Conservation (phyloP, 2,797 vertebrate species). For the Bradypus variegatus region DNA sequence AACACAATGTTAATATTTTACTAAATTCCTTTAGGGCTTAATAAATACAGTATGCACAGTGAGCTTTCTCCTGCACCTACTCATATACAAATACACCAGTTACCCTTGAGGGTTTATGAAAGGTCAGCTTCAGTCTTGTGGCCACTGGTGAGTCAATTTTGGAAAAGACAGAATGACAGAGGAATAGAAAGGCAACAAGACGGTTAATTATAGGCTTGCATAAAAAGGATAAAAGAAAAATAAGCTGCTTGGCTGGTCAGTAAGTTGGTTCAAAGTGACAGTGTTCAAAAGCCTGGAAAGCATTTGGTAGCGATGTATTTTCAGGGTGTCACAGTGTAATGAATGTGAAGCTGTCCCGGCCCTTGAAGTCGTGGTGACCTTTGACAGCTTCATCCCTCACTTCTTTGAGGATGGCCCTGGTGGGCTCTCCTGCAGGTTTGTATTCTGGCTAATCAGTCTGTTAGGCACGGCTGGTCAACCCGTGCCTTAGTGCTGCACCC, state of each 20-base stretch:
- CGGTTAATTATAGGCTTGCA: background rate
- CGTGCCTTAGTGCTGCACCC: background rate
- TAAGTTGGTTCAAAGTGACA: background rate
- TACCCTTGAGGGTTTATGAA: conserved; percentile 37
- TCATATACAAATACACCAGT: conserved; percentile 51
- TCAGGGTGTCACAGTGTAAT: background rate
- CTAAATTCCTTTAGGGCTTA: conserved; percentile 64
- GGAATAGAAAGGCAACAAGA: background rate
- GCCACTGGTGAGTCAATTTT: background rate
- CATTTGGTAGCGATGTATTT: background rate
- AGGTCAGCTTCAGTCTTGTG: conserved; percentile 39
- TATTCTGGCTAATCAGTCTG: background rate
- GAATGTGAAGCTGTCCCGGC: background rate
- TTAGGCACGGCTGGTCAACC: background rate
- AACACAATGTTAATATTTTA: conserved; percentile 69
- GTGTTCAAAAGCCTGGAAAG: background rate
- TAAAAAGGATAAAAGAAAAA: conserved; percentile 15
- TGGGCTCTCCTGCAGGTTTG: background rate
- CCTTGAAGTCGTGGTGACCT: background rate
- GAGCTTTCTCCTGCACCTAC: conserved; percentile 51
- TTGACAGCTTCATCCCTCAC: background rate
- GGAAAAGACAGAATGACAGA: conserved; percentile 30
- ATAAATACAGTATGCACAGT: conserved; percentile 69
- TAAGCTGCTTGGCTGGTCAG: background rate
- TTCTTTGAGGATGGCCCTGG: background rate